A percentile compares a stretch with the other conserved stretches of the same genome.
Conservation (phyloP, 2,797 vertebrate genomes). For the Malurus leucopterus region DNA sequence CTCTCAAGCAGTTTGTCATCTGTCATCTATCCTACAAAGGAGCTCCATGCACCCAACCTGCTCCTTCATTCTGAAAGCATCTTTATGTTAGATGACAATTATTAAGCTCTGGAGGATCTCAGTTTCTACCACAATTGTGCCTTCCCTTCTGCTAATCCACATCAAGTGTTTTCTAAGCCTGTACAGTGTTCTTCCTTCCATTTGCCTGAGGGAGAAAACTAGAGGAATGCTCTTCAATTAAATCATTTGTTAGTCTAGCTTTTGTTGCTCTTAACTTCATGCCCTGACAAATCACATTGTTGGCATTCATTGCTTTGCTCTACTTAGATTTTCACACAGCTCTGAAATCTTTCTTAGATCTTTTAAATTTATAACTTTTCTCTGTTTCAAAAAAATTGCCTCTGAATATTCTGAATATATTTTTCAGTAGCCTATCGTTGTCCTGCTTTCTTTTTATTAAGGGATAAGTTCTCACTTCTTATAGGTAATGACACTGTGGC, state of each 20-base stretch:
- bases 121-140: not conserved
- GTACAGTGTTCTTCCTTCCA: not conserved
- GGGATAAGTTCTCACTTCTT: not conserved
- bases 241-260: not conserved
- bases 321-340: not conserved
- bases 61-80: not conserved
- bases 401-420: not conserved
- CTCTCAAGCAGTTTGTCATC: not conserved
- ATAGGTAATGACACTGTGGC: not conserved
- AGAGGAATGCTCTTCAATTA: not conserved
- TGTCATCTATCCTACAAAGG: rapidly evolving
- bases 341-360: not conserved
- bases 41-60: not conserved
- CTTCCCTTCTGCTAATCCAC: not conserved
- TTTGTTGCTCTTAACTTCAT: not conserved
- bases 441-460: not conserved
- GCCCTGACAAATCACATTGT: not conserved
- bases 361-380: not conserved
- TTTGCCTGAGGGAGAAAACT: not conserved
- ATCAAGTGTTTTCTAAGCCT: not conserved
- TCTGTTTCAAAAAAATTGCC: not conserved
- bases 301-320: not conserved
- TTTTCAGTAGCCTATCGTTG: not conserved
- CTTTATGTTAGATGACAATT: not conserved
- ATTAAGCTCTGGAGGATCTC: not conserved